A percentile compares a stretch with the other conserved stretches of the same genome.
Evolutionary conservation across 1,140 invertebrate genomes (phyloP).

Genomic region (Tetranychus urticae): DNA sequence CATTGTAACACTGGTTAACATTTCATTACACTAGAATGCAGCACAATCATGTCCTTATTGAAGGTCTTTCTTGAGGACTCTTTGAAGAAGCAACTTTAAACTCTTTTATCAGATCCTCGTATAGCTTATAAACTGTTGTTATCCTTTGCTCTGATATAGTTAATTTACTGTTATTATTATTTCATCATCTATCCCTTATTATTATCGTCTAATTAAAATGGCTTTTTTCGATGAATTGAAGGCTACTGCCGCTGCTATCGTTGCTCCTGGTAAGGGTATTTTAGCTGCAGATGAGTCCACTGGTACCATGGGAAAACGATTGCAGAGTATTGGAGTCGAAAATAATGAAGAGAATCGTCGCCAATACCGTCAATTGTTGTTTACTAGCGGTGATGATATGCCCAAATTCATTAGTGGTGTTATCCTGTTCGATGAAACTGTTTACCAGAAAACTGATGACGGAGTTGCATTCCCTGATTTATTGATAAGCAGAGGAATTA

Average conservation of each 20-base stretch:
- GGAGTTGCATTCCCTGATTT: constrained; percentile 56
- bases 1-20: too few relatives aligned
- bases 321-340: constrained; percentile 45
- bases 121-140: too few relatives aligned
- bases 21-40: too few relatives aligned
- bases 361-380: constrained; percentile 54
- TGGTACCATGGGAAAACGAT: constrained; percentile 62
- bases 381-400: constrained; percentile 48
- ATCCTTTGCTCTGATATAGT: too few relatives aligned
- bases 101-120: too few relatives aligned
- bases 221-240: constrained; percentile 22
- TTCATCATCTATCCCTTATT: too few relatives aligned
- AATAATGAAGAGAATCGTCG: constrained; percentile 56
- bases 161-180: too few relatives aligned
- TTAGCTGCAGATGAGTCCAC: constrained; percentile 35
- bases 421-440: constrained; percentile 88
- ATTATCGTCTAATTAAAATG: not conserved
- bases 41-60: too few relatives aligned
- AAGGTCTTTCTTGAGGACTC: too few relatives aligned
- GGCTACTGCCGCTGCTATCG: constrained; percentile 29
- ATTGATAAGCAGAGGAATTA: constrained; percentile 54
- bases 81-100: too few relatives aligned
- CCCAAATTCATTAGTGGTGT: constrained; percentile 56
- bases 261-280: constrained; percentile 32
- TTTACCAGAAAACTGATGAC: constrained; percentile 78